phyloP scores from a whole-genome alignment of 2,888 invertebrate genomes.

The Zaprionus bogoriensis region DNA sequence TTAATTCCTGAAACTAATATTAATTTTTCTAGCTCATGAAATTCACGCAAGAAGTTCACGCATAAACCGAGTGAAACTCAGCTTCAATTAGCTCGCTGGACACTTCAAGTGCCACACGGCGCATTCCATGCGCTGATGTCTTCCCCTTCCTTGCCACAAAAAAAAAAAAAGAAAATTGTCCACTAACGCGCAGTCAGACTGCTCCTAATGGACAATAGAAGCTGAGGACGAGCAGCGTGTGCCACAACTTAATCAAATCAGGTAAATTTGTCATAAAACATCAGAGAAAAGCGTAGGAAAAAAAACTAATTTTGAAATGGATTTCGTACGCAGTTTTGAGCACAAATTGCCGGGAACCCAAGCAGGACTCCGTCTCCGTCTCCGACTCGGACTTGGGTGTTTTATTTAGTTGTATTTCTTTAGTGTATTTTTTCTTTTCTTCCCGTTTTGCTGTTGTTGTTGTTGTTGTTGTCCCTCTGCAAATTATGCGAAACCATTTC shows the following conservation, averaged over 20 bases:
- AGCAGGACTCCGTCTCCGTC: slow-evolving; percentile 3
- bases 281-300: slow-evolving; percentile 37
- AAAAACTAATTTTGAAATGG: slow-evolving; percentile 79
- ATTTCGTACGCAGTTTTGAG: slow-evolving; percentile 74
- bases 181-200: slow-evolving; percentile 29
- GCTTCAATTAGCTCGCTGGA: slow-evolving; percentile 26
- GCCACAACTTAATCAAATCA: slow-evolving; percentile 80
- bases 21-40: not conserved
- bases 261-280: slow-evolving; percentile 82
- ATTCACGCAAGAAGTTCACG: not conserved
- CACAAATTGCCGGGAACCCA: slow-evolving; percentile 65
- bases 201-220: slow-evolving; percentile 18
- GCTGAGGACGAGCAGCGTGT: slow-evolving; percentile 32
- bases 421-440: not conserved
- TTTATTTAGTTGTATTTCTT: slow-evolving; percentile 9
- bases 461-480: slow-evolving; percentile 60
- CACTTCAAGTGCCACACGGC: not conserved
- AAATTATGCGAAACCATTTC: slow-evolving; percentile 82
- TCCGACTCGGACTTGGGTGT: slow-evolving; percentile 41
- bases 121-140: not conserved
- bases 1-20: too few species aligned
- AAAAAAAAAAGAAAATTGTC: not conserved
- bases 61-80: not conserved
- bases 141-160: not conserved
- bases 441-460: slow-evolving; percentile 25